These are phyloP conservation scores for Temnothorax rugatulus DNA, from an alignment of 2,888 invertebrate species.

Conservation along the genomic window DNA sequence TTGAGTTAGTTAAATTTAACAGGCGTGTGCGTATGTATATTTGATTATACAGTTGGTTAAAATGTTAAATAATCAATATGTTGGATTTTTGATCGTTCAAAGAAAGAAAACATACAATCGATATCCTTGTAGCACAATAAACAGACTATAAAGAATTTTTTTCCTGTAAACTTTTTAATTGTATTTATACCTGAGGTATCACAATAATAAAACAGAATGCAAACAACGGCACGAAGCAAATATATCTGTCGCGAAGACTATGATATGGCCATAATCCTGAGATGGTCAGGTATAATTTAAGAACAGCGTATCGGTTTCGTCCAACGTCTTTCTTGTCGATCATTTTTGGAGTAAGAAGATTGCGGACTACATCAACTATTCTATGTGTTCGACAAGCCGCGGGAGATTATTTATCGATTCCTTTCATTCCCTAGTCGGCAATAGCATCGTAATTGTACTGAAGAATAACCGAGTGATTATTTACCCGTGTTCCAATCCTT, in stretches of 20 bases:
- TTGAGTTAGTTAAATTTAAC: background rate
- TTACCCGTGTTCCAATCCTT: background rate
- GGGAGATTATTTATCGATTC: background rate
- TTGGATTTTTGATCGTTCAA: background rate
- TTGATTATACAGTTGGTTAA: background rate
- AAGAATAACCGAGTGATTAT: background rate
- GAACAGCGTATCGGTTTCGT: background rate
- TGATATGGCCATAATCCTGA: slow-evolving; percentile 16
- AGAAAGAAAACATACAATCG: background rate
- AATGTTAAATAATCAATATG: background rate
- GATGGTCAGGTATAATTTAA: slow-evolving; percentile 15
- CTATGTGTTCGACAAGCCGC: background rate
- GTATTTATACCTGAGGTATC: slow-evolving; percentile 18
- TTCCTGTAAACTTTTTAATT: background rate
- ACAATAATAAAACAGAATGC: background rate
- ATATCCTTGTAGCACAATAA: background rate
- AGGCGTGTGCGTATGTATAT: background rate
- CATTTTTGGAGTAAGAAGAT: slow-evolving; percentile 19
- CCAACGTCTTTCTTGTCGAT: background rate
- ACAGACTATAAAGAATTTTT: background rate
- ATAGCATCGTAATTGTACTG: background rate
- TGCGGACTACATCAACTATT: background rate
- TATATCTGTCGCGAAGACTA: background rate
- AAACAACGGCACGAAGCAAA: background rate
- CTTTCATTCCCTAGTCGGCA: background rate